phyloP scores from a whole-genome alignment of 2,888 invertebrate genomes.

The Trachelus troglodyta region DNA sequence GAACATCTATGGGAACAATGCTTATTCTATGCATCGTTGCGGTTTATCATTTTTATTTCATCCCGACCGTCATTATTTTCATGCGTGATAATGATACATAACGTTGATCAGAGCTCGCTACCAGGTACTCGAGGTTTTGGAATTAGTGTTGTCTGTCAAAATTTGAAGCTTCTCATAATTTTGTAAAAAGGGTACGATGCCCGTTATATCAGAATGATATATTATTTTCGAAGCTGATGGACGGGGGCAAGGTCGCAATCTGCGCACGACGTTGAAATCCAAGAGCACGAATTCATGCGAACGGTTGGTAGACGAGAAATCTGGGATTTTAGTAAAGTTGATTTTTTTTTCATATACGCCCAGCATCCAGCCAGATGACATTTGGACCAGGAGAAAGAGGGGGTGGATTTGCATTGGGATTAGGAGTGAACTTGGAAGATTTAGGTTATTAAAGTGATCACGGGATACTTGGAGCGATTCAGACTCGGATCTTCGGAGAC shows the following conservation, averaged over 20 bases:
- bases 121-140: background rate
- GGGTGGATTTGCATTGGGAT: background rate
- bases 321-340: background rate
- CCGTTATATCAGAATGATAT: background rate
- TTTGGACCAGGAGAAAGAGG: background rate
- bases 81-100: background rate
- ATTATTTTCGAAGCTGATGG: constrained; percentile 3
- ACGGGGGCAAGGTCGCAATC: constrained; percentile 14
- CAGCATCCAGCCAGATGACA: background rate
- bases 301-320: background rate
- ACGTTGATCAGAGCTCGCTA: background rate
- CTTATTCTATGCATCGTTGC: background rate
- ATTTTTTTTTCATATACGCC: background rate
- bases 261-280: background rate
- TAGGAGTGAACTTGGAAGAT: background rate
- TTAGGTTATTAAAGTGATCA: background rate
- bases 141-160: background rate
- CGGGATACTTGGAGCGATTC: background rate
- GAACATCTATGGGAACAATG: constrained; percentile 10
- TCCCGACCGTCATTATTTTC: background rate
- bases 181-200: background rate
- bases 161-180: background rate
- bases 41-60: background rate
- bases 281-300: background rate
- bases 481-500: constrained; percentile 17